Conservation (phyloP, 2,113 vertebrate genomes). For the Sphaerodactylus townsendi region DNA sequence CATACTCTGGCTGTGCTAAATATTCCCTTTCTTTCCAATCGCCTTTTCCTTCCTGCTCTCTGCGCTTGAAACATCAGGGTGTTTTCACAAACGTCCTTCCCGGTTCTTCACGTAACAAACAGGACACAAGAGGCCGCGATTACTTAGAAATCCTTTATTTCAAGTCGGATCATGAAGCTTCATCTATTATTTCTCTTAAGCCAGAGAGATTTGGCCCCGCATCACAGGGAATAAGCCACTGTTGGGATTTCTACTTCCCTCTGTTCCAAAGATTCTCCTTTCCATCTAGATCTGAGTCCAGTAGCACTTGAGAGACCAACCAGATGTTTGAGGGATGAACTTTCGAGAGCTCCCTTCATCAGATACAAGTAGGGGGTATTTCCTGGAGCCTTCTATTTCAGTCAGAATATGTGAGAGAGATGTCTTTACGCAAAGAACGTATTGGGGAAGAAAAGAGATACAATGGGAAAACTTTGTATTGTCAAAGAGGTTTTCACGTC, state of each 20-base stretch:
- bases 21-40: not conserved
- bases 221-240: not conserved
- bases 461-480: too few relatives aligned
- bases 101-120: not conserved
- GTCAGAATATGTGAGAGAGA: too few relatives aligned
- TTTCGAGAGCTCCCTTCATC: too few relatives aligned
- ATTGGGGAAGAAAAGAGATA: too few relatives aligned
- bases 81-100: too few relatives aligned
- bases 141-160: slow-evolving; percentile 30
- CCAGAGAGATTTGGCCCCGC: slow-evolving; percentile 6
- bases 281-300: too few relatives aligned
- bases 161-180: slow-evolving; percentile 18
- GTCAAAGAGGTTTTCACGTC: too few relatives aligned
- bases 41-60: not conserved
- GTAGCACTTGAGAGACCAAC: too few relatives aligned
- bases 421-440: too few relatives aligned
- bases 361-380: too few relatives aligned
- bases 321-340: too few relatives aligned
- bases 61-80: not conserved
- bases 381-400: too few relatives aligned
- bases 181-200: slow-evolving; percentile 2
- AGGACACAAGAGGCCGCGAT: not conserved
- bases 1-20: not conserved
- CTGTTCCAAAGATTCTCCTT: not conserved
- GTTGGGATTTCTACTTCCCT: not conserved